A percentile compares a stretch with the other conserved stretches of the same genome.
phyloP scores from a whole-genome alignment of 2,888 invertebrate genomes.

The Microctonus brassicae region DNA sequence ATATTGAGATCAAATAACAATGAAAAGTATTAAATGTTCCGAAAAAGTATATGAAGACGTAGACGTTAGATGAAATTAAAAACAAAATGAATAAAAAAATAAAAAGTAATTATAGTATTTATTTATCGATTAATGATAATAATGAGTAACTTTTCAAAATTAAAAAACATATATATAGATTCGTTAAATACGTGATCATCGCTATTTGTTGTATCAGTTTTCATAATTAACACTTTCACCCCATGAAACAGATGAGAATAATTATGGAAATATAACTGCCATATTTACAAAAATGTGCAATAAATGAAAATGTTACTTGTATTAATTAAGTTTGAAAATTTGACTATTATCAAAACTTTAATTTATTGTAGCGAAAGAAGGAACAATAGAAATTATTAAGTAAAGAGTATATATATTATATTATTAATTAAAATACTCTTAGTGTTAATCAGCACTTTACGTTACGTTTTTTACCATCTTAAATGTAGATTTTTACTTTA shows the following conservation, averaged over 20 bases:
- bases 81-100: neutral
- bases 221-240: conserved; percentile 29
- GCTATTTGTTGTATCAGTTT: conserved; percentile 3
- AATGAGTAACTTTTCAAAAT: conserved; percentile 11
- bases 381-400: neutral
- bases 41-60: neutral
- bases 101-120: conserved; percentile 20
- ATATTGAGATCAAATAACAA: conserved; percentile 34
- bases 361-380: conserved; percentile 25
- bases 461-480: conserved; percentile 31
- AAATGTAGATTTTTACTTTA: conserved; percentile 26
- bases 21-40: conserved; percentile 32
- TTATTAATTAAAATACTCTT: conserved; percentile 6
- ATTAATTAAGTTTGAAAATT: neutral
- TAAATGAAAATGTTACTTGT: neutral
- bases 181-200: neutral
- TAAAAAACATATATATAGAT: neutral
- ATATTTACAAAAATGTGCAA: conserved; percentile 16
- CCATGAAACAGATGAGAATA: conserved; percentile 41
- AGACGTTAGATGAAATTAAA: neutral
- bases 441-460: conserved; percentile 5
- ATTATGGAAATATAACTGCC: conserved; percentile 35
- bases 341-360: neutral
- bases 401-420: neutral
- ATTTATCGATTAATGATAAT: neutral